Conservation (phyloP, 2,113 vertebrate species). For the Anseranas semipalmata region DNA sequence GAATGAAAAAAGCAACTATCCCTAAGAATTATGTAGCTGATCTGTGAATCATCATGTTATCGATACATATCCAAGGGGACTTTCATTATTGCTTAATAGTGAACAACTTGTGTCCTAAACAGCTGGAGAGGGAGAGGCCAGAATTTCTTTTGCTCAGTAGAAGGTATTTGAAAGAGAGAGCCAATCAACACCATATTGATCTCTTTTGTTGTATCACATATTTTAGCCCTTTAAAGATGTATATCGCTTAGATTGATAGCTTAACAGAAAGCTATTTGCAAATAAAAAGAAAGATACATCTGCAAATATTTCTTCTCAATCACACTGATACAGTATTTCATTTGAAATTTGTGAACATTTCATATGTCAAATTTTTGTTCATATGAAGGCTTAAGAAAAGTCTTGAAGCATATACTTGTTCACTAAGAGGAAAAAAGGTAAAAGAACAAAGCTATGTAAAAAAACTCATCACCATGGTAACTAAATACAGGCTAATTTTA, state of each 20-base stretch:
- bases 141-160: not conserved
- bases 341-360: not conserved
- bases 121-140: not conserved
- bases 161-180: not conserved
- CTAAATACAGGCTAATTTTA: not conserved
- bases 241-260: not conserved
- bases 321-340: not conserved
- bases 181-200: not conserved
- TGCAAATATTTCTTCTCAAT: not conserved
- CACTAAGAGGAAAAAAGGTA: not conserved
- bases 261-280: not conserved
- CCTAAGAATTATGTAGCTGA: not conserved
- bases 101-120: not conserved
- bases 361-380: not conserved
- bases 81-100: not conserved
- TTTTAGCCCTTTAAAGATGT: not conserved
- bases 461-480: conserved; percentile 40
- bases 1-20: not conserved
- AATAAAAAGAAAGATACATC: not conserved
- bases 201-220: not conserved
- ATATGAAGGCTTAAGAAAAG: not conserved
- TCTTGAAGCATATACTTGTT: not conserved
- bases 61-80: not conserved
- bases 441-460: conserved; percentile 15
- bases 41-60: not conserved